Evolutionary conservation across 2,888 invertebrate genomes (phyloP).

Genomic region (Drosophila colorata): DNA sequence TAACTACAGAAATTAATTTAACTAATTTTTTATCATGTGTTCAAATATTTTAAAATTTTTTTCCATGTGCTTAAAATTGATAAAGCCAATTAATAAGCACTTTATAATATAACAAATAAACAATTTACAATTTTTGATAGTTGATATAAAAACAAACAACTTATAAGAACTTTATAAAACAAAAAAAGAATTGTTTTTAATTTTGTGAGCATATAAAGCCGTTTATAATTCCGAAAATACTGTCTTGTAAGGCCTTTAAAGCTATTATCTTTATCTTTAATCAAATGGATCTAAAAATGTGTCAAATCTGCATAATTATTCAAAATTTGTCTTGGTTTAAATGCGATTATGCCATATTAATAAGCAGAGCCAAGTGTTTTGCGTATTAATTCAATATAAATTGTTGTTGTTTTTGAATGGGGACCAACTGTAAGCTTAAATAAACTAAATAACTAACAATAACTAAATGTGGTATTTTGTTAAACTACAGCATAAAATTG

Average conservation of each 20-base stretch:
- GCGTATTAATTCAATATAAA: constrained; percentile 2
- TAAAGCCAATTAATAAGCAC: no score
- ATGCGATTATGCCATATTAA: constrained; percentile 3
- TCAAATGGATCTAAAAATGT: not conserved
- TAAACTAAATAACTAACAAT: constrained; percentile 25
- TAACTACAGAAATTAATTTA: no score
- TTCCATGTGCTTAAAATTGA: no score
- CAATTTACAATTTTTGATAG: no score
- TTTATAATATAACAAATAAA: no score
- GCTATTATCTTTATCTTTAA: not conserved
- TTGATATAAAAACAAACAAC: no score
- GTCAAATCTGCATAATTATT: not conserved
- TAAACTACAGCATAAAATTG: constrained; percentile 11
- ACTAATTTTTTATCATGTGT: no score
- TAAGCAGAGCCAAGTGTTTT: not conserved
- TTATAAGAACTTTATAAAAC: no score
- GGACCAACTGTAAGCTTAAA: constrained; percentile 67
- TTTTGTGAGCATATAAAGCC: no score
- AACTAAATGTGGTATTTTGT: constrained; percentile 25
- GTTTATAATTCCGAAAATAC: no score
- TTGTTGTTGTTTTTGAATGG: constrained; percentile 33
- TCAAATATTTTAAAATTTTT: no score
- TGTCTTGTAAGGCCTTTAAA: not conserved
- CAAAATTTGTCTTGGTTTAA: constrained; percentile 14
- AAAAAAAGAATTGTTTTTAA: no score